A percentile compares a stretch with the other conserved stretches of the same genome.
Evolutionary conservation across 2,888 invertebrate species (phyloP).

Genomic region (Nomada lathburiana): DNA sequence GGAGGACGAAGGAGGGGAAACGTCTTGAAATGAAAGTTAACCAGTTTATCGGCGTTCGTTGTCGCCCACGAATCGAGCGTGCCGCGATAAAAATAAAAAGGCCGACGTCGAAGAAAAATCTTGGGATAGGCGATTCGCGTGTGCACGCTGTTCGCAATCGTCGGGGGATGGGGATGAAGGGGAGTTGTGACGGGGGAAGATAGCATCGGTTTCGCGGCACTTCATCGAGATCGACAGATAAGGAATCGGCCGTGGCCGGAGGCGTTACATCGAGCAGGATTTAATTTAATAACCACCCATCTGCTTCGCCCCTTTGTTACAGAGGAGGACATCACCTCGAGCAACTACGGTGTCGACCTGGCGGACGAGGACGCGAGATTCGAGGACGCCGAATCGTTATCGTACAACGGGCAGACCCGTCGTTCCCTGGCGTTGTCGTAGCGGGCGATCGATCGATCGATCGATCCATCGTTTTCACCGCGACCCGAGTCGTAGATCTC

Average conservation of each 20-base stretch:
- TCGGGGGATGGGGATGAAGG: neutral
- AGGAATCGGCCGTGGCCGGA: neutral
- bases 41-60: slow-evolving; percentile 11
- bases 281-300: slow-evolving; percentile 31
- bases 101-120: neutral
- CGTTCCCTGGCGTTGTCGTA: slow-evolving; percentile 75
- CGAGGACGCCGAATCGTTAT: slow-evolving; percentile 62
- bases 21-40: slow-evolving; percentile 1
- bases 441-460: slow-evolving; percentile 59
- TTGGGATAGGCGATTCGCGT: neutral
- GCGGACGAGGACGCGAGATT: slow-evolving; percentile 76
- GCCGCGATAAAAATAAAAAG: neutral
- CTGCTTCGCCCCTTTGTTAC: slow-evolving; percentile 58
- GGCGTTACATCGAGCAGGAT: neutral
- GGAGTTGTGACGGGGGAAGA: neutral
- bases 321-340: slow-evolving; percentile 80
- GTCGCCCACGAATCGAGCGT: slow-evolving; percentile 9
- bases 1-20: neutral
- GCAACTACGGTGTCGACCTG: slow-evolving; percentile 79
- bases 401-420: slow-evolving; percentile 74
- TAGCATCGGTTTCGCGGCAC: slow-evolving; percentile 21
- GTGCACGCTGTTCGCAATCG: neutral
- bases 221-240: neutral
- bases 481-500: slow-evolving; percentile 41
- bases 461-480: slow-evolving; percentile 28